These are phyloP conservation scores for Metaphire vulgaris DNA, from an alignment of 1,140 invertebrate species.

Conservation along the genomic window DNA sequence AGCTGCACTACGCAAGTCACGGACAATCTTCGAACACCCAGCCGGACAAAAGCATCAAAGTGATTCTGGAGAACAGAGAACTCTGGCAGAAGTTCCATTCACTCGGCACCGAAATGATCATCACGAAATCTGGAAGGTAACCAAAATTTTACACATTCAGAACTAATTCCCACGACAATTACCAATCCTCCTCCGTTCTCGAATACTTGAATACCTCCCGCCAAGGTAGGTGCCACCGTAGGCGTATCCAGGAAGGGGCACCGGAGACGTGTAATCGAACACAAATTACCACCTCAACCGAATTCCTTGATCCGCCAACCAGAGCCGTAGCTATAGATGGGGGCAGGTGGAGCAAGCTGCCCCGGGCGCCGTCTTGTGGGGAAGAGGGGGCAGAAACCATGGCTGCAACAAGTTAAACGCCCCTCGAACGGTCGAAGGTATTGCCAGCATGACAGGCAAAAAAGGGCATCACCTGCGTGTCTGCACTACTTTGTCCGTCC, in stretches of 20 bases:
- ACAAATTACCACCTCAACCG: not conserved
- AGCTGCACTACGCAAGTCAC: not conserved
- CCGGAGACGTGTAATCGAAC: not conserved
- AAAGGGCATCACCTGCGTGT: too few species aligned
- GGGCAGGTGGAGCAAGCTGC: too few species aligned
- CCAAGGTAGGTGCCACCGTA: not conserved
- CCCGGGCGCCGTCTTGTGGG: too few species aligned
- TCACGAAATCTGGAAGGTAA: slow-evolving; percentile 98
- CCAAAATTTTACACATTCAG: not conserved
- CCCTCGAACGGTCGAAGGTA: too few species aligned
- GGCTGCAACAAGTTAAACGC: too few species aligned
- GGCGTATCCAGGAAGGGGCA: not conserved
- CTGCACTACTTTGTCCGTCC: too few species aligned
- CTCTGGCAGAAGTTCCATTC: slow-evolving; percentile 98
- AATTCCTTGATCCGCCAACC: not conserved
- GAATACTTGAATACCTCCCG: not conserved
- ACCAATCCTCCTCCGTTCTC: too few species aligned
- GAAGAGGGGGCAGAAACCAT: too few species aligned
- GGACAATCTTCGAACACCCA: not conserved
- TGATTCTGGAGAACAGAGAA: slow-evolving; percentile 92
- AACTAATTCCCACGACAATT: not conserved
- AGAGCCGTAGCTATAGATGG: not conserved
- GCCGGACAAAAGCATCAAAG: slow-evolving; percentile 58
- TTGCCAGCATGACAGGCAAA: too few species aligned
- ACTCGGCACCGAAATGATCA: slow-evolving; percentile 98